These are phyloP conservation scores for Moxostoma hubbsi DNA, from an alignment of 2,797 vertebrate genomes.

Conservation along the genomic window DNA sequence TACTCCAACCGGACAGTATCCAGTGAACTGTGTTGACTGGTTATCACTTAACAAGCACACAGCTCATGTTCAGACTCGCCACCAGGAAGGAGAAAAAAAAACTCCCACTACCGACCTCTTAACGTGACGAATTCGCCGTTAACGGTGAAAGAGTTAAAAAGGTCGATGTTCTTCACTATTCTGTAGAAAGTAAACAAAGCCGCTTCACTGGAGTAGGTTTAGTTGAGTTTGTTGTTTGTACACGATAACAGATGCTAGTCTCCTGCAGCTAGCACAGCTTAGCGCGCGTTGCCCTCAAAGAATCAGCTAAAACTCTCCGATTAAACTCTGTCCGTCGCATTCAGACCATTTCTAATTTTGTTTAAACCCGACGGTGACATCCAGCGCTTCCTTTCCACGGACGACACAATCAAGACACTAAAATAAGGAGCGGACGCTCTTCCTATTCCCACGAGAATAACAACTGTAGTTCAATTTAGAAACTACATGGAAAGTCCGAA, in stretches of 20 bases:
- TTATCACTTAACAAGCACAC: slow-evolving; percentile 20
- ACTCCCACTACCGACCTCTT: background rate
- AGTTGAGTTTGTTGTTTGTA: slow-evolving; percentile 2
- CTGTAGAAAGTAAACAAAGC: background rate
- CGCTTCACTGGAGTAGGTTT: background rate
- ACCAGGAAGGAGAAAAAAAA: slow-evolving; percentile 1
- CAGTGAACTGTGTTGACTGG: slow-evolving; percentile 9
- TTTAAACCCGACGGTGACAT: background rate
- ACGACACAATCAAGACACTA: slow-evolving; percentile 12
- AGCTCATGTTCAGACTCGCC: slow-evolving; percentile 28
- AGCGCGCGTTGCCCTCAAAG: slow-evolving; percentile 19
- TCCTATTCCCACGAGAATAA: slow-evolving; percentile 23
- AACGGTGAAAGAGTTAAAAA: background rate
- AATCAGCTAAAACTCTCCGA: slow-evolving; percentile 14
- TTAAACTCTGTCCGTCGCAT: background rate
- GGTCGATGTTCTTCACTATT: background rate
- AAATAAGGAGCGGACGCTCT: slow-evolving; percentile 18
- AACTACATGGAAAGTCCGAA: background rate
- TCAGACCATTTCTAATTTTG: background rate
- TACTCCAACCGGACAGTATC: background rate
- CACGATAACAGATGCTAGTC: slow-evolving; percentile 26
- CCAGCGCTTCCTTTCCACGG: background rate
- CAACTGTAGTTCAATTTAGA: background rate
- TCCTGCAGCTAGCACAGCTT: slow-evolving; percentile 43
- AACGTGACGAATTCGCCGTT: background rate